Conservation (phyloP, 2,888 invertebrate species). For the Adineta ricciae region DNA sequence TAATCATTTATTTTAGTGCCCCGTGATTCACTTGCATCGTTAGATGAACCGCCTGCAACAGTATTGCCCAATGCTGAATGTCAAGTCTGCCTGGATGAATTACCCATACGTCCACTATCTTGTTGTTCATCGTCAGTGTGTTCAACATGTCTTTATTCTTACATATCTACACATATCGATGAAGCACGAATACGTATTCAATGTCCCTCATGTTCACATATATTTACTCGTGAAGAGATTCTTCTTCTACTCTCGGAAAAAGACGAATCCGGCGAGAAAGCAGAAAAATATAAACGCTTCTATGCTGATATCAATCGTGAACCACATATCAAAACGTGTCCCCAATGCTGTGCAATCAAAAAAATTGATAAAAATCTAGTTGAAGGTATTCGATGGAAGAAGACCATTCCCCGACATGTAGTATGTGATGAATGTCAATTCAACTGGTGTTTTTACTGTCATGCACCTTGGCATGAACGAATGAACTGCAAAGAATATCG, state of each 20-base stretch:
- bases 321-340: constrained; percentile 7
- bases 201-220: not conserved
- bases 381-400: not conserved
- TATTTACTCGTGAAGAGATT: not conserved
- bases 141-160: not conserved
- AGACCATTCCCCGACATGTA: constrained; percentile 36
- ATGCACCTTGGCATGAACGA: constrained; percentile 47
- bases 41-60: not conserved
- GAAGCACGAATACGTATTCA: not conserved
- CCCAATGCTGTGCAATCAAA: not conserved
- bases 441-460: constrained; percentile 50
- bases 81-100: not conserved
- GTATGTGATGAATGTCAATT: constrained; percentile 44
- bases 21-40: not conserved
- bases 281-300: not conserved
- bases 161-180: not conserved
- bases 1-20: not conserved
- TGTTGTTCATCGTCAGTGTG: not conserved
- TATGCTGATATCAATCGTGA: constrained; percentile 1
- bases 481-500: constrained; percentile 46
- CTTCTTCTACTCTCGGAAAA: not conserved
- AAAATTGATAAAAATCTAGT: not conserved
- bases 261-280: not conserved
- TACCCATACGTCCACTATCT: not conserved
- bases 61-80: not conserved